Evolutionary conservation across 2,797 vertebrate species (phyloP).

Genomic region (Scleropages formosus): DNA sequence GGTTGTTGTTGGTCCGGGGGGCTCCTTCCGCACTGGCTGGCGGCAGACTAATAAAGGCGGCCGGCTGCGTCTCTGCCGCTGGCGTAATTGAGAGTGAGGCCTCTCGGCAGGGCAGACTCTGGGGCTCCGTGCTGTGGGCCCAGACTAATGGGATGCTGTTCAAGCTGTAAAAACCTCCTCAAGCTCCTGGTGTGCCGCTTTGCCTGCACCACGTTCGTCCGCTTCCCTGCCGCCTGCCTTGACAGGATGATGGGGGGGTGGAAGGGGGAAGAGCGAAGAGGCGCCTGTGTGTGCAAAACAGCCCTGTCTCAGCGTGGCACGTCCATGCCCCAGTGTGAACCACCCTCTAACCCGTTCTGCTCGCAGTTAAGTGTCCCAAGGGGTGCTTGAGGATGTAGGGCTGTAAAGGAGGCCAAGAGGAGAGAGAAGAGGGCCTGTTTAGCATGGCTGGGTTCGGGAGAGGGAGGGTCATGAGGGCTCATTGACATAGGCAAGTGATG

Average conservation of each 20-base stretch:
- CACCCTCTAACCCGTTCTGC: too few relatives aligned
- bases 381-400: background rate
- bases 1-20: background rate
- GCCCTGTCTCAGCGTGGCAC: too few relatives aligned
- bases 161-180: slow-evolving; percentile 44
- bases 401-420: slow-evolving; percentile 31
- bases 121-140: slow-evolving; percentile 47
- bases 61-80: slow-evolving; percentile 34
- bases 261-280: background rate
- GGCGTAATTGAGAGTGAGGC: background rate
- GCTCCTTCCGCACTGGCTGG: background rate
- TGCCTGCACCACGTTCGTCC: slow-evolving; percentile 31
- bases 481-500: slow-evolving; percentile 23
- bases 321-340: too few relatives aligned
- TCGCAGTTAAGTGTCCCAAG: too few relatives aligned
- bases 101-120: slow-evolving; percentile 40
- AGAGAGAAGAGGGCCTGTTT: slow-evolving; percentile 41
- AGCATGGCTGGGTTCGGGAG: slow-evolving; percentile 29
- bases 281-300: background rate
- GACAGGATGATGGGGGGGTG: background rate
- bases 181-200: slow-evolving; percentile 30
- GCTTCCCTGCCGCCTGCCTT: background rate
- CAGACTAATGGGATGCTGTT: slow-evolving; percentile 52
- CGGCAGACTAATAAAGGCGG: slow-evolving; percentile 31
- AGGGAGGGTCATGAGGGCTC: too few relatives aligned